Conservation (phyloP, 2,113 vertebrate species). For the Plectropomus leopardus region DNA sequence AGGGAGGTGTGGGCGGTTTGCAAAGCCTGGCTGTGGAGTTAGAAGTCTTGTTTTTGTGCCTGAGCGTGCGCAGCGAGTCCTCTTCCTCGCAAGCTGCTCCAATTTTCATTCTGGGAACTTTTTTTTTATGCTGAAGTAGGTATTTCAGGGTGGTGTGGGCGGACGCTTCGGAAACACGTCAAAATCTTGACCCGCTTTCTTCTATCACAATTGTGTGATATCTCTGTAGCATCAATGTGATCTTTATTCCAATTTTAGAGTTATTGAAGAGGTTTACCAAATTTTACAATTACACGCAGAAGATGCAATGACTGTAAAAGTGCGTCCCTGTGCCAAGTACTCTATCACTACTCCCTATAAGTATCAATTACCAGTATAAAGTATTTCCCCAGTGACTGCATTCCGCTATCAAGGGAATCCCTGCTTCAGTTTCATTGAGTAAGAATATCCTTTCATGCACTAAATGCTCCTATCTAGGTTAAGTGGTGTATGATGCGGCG, state of each 20-base stretch:
- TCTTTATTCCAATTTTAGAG: not conserved
- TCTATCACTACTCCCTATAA: conserved; percentile 24
- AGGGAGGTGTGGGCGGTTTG: conserved; percentile 37
- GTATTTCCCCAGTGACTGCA: conserved; percentile 50
- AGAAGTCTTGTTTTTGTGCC: conserved; percentile 10
- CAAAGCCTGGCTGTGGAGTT: conserved; percentile 12
- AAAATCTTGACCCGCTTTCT: conserved; percentile 1
- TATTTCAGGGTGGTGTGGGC: conserved; percentile 25
- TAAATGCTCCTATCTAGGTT: conserved; percentile 74
- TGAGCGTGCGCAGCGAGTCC: conserved; percentile 13
- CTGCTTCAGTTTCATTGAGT: conserved; percentile 54
- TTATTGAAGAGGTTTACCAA: not conserved
- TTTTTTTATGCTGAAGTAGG: not conserved
- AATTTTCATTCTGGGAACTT: conserved; percentile 31
- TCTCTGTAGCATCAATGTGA: not conserved
- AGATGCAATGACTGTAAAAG: not conserved
- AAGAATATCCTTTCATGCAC: conserved; percentile 62
- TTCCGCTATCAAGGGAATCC: conserved; percentile 68
- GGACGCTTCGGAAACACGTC: not conserved
- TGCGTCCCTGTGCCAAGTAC: not conserved
- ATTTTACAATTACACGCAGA: not conserved
- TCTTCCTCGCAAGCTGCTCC: conserved; percentile 26
- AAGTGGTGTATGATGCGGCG: conserved; percentile 69
- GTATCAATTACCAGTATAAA: conserved; percentile 53
- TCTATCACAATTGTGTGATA: not conserved